These are phyloP conservation scores for Philopedon plagiatum DNA, from an alignment of 2,888 invertebrate species.

Conservation along the genomic window DNA sequence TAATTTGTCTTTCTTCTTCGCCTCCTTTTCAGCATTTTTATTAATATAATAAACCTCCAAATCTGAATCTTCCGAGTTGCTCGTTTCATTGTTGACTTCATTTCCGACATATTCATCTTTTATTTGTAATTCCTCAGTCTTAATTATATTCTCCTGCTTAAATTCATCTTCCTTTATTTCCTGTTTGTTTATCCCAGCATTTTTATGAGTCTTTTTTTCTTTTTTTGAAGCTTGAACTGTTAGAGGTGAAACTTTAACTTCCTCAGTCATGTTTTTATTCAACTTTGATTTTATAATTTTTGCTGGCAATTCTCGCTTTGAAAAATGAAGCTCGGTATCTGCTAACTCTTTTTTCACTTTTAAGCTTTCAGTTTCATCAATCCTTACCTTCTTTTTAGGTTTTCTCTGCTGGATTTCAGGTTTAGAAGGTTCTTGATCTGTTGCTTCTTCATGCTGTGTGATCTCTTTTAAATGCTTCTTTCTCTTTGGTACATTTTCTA, in stretches of 20 bases:
- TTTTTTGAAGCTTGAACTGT: constrained; percentile 30
- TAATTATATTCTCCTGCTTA: constrained; percentile 45
- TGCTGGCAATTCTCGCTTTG: constrained; percentile 42
- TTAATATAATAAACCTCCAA: constrained; percentile 52
- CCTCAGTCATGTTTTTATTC: constrained; percentile 43
- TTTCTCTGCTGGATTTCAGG: constrained; percentile 13
- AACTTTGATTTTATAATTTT: constrained; percentile 49
- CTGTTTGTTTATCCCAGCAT: not conserved
- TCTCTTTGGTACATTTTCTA: not conserved
- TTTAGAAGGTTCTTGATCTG: not conserved
- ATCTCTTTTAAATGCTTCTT: not conserved
- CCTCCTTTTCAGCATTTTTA: constrained; percentile 50
- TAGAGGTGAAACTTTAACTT: constrained; percentile 44
- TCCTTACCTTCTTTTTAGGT: constrained; percentile 44
- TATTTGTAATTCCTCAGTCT: constrained; percentile 45
- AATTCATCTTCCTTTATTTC: constrained; percentile 38
- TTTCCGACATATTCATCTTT: constrained; percentile 19
- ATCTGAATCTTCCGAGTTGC: constrained; percentile 48
- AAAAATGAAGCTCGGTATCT: constrained; percentile 43
- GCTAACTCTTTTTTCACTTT: constrained; percentile 43
- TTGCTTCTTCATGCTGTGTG: not conserved
- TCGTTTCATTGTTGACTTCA: not conserved
- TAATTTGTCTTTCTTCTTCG: constrained; percentile 42
- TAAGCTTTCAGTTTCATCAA: constrained; percentile 48
- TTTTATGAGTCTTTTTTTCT: not conserved